Evolutionary conservation across 2,113 vertebrate genomes (phyloP).

Genomic region (Oncorhynchus tshawytscha): DNA sequence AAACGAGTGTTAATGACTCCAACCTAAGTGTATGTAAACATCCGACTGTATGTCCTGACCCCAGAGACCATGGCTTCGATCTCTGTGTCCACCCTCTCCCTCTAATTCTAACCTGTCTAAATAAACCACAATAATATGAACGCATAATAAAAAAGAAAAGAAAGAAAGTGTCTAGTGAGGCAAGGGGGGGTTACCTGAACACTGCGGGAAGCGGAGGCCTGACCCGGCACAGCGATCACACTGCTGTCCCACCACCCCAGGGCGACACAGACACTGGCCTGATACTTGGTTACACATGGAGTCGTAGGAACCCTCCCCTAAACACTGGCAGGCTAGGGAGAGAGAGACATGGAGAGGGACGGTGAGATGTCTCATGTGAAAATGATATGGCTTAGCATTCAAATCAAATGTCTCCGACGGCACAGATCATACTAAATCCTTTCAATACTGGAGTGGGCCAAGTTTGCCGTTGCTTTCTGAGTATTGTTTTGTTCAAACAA

Average conservation of each 20-base stretch:
- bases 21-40: too few species aligned
- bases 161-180: not conserved
- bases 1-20: too few species aligned
- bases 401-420: too few species aligned
- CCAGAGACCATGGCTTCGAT: not conserved
- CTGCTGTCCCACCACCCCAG: constrained; percentile 70
- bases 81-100: not conserved
- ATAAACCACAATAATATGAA: not conserved
- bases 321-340: constrained; percentile 81
- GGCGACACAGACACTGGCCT: constrained; percentile 81
- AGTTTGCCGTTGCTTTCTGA: not conserved
- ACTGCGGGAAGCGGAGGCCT: constrained; percentile 75
- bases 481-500: not conserved
- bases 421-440: too few species aligned
- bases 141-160: not conserved
- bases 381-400: too few species aligned
- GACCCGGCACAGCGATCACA: constrained; percentile 80
- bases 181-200: constrained; percentile 71
- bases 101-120: too few species aligned
- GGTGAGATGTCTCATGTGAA: too few species aligned
- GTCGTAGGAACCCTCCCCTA: constrained; percentile 70
- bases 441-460: too few species aligned
- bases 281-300: constrained; percentile 64
- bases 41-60: too few species aligned
- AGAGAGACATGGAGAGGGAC: constrained; percentile 13